Percentiles rank a stretch among this genome's conserved stretches.
These are phyloP conservation scores for Trachelus tabidus DNA, from an alignment of 2,888 invertebrate genomes.

Conservation along the genomic window DNA sequence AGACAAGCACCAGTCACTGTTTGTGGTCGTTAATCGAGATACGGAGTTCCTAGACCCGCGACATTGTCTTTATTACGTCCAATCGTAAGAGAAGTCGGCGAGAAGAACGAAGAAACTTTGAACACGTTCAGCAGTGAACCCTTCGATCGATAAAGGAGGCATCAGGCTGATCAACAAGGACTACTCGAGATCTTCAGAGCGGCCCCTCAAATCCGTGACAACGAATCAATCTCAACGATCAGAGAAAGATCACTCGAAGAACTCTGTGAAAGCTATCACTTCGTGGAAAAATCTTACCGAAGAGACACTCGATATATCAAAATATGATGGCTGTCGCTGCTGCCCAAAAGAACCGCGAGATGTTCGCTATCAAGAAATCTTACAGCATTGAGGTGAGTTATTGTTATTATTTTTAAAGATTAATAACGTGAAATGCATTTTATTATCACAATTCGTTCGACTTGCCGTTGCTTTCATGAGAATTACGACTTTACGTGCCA, in stretches of 20 bases:
- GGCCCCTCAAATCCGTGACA: slow-evolving; percentile 2
- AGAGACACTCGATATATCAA: background rate
- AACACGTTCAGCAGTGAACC: slow-evolving; percentile 29
- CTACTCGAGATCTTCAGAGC: slow-evolving; percentile 23
- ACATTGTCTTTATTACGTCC: background rate
- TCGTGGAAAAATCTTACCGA: background rate
- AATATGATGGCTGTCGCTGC: slow-evolving; percentile 87
- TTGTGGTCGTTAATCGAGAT: slow-evolving; percentile 69
- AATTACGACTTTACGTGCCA: background rate
- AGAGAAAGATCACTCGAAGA: background rate
- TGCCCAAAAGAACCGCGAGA: slow-evolving; percentile 93
- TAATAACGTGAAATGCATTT: background rate
- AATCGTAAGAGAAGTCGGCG: background rate
- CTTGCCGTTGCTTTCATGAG: background rate
- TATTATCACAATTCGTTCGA: background rate
- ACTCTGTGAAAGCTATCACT: background rate
- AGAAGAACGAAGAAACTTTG: background rate
- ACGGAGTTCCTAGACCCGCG: slow-evolving; percentile 26
- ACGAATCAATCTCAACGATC: background rate
- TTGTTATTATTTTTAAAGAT: background rate
- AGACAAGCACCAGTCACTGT: slow-evolving; percentile 69
- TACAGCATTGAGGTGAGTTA: slow-evolving; percentile 95
- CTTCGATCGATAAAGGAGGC: slow-evolving; percentile 13
- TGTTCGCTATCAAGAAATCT: slow-evolving; percentile 97
- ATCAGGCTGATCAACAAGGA: slow-evolving; percentile 23